A percentile compares a stretch with the other conserved stretches of the same genome.
These are phyloP conservation scores for Chaenodraco wilsoni DNA, from an alignment of 2,797 vertebrate genomes.

Conservation along the genomic window DNA sequence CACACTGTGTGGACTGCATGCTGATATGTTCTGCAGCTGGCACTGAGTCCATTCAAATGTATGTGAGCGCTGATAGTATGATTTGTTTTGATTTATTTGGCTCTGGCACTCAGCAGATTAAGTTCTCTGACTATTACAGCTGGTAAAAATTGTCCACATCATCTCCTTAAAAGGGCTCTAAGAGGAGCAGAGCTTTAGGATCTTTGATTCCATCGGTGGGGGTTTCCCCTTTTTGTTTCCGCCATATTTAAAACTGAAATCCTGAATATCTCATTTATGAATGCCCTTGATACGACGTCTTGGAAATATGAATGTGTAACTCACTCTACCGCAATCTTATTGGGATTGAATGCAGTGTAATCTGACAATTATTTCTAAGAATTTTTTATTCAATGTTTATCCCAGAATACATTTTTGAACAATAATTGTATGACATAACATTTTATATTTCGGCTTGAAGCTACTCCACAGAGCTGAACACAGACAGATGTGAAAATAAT, in stretches of 20 bases:
- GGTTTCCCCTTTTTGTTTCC: constrained; percentile 58
- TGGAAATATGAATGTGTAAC: not conserved
- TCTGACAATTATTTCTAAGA: not conserved
- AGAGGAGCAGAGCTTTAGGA: constrained; percentile 66
- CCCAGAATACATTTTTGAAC: not conserved
- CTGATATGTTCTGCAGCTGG: constrained; percentile 28
- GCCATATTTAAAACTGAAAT: constrained; percentile 61
- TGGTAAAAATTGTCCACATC: constrained; percentile 68
- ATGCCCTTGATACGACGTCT: not conserved
- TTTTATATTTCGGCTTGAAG: constrained; percentile 7
- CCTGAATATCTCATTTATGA: constrained; percentile 36
- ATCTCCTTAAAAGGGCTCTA: constrained; percentile 78
- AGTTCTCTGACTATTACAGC: constrained; percentile 69
- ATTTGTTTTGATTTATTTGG: constrained; percentile 72
- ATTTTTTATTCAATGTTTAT: not conserved
- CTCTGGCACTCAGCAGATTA: constrained; percentile 82
- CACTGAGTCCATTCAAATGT: constrained; percentile 33
- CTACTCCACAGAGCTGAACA: constrained; percentile 4
- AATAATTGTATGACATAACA: constrained; percentile 4
- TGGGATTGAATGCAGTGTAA: not conserved
- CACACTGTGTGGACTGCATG: constrained; percentile 38
- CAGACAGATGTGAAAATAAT: constrained; percentile 7
- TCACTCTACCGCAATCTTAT: constrained; percentile 1
- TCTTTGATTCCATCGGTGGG: constrained; percentile 70
- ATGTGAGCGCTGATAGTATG: constrained; percentile 55